Conservation (phyloP, 2,113 vertebrate genomes). For the Pelmatolapia mariae region DNA sequence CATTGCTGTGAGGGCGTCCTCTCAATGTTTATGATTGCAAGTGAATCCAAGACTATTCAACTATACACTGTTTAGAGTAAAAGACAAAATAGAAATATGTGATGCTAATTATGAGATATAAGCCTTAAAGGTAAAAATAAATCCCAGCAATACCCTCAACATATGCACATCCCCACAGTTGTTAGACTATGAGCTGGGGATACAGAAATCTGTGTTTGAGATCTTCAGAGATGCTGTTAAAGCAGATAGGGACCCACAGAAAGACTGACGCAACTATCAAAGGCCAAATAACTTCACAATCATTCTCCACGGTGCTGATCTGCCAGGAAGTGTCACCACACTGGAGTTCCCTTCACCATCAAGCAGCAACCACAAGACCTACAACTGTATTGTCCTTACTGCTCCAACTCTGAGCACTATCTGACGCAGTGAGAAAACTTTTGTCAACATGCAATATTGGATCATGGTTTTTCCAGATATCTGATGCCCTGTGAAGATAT, state of each 20-base stretch:
- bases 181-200: not conserved
- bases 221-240: not conserved
- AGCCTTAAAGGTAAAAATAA: not conserved
- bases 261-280: not conserved
- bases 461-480: not conserved
- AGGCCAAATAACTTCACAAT: not conserved
- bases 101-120: not conserved
- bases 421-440: rapidly evolving
- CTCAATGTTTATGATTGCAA: not conserved
- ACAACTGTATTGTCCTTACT: not conserved
- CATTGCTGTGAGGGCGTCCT: not conserved
- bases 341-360: not conserved
- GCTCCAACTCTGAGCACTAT: not conserved
- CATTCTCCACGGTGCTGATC: not conserved
- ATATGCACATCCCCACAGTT: not conserved
- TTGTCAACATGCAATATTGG: rapidly evolving
- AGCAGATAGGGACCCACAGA: not conserved
- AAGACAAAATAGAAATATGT: not conserved
- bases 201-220: not conserved
- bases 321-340: not conserved
- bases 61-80: not conserved
- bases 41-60: not conserved
- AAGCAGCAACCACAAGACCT: not conserved
- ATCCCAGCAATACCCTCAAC: not conserved
- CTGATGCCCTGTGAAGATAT: rapidly evolving